Evolutionary conservation across 2,797 vertebrate species (phyloP).

Genomic region (Parauchenoglanis ngamensis): DNA sequence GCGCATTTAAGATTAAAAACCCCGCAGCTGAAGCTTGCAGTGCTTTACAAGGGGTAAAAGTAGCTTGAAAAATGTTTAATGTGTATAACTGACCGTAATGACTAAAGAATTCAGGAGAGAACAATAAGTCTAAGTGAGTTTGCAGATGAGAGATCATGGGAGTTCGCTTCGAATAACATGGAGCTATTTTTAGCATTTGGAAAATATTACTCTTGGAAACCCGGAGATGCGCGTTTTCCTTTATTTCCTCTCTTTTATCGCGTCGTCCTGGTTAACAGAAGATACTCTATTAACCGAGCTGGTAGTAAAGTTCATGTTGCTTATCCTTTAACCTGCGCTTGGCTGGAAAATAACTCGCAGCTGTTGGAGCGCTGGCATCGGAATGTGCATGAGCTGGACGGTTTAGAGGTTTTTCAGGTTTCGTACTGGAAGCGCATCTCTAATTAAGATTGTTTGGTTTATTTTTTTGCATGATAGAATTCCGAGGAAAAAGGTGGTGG

Average conservation of each 20-base stretch:
- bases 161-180: neutral
- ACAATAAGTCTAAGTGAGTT: no score
- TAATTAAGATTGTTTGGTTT: slow-evolving; percentile 36
- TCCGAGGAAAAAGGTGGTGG: slow-evolving; percentile 69
- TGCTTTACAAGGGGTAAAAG: neutral
- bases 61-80: neutral
- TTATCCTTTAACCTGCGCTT: neutral
- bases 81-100: neutral
- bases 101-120: neutral
- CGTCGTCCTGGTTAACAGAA: neutral
- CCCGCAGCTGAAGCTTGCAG: accelerated
- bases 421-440: neutral
- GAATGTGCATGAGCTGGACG: neutral
- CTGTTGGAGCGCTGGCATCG: neutral
- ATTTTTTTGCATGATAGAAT: slow-evolving; percentile 58
- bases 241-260: neutral
- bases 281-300: neutral
- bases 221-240: neutral
- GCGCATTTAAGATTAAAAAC: neutral
- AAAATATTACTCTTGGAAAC: neutral
- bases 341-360: neutral
- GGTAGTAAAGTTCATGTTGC: neutral
- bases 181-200: neutral
- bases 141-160: neutral
- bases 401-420: slow-evolving; percentile 6